Conservation (phyloP, 2,113 vertebrate genomes). For the Lampris megalopsis region DNA sequence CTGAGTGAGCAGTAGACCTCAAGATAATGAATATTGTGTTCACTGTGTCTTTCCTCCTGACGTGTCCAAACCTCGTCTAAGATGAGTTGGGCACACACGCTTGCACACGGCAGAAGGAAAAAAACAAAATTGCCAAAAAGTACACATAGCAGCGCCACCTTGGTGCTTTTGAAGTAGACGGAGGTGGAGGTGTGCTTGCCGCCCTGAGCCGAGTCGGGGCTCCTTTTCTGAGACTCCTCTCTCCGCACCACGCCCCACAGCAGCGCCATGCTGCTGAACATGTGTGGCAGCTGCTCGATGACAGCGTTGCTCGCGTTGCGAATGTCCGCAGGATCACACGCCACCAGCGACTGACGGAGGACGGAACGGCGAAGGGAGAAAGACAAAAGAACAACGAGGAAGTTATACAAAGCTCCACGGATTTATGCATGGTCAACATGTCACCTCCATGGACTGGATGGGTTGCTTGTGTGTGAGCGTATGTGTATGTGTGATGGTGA, state of each 20-base stretch:
- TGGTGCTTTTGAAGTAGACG: conserved; percentile 94
- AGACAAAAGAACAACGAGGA: background rate
- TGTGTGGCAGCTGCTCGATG: conserved; percentile 90
- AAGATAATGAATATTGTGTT: no score
- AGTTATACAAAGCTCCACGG: background rate
- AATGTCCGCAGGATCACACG: conserved; percentile 84
- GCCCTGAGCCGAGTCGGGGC: conserved; percentile 82
- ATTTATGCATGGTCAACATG: background rate
- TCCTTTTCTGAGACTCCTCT: conserved; percentile 87
- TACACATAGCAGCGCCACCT: conserved; percentile 78
- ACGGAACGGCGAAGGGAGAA: background rate
- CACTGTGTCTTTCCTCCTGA: no score
- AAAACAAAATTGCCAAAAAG: no score
- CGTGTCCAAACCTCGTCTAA: no score
- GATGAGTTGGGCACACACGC: no score
- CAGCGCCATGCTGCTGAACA: conserved; percentile 89
- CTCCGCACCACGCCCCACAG: conserved; percentile 89
- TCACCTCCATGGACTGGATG: no score
- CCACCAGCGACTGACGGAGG: conserved; percentile 73
- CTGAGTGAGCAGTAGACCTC: no score
- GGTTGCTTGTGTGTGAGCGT: background rate
- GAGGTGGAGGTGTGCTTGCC: conserved; percentile 86
- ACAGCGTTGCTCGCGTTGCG: conserved; percentile 92
- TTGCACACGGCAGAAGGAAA: no score
- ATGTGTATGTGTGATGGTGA: background rate